These are phyloP conservation scores for Platichthys flesus DNA, from an alignment of 2,113 vertebrate species.

Conservation along the genomic window DNA sequence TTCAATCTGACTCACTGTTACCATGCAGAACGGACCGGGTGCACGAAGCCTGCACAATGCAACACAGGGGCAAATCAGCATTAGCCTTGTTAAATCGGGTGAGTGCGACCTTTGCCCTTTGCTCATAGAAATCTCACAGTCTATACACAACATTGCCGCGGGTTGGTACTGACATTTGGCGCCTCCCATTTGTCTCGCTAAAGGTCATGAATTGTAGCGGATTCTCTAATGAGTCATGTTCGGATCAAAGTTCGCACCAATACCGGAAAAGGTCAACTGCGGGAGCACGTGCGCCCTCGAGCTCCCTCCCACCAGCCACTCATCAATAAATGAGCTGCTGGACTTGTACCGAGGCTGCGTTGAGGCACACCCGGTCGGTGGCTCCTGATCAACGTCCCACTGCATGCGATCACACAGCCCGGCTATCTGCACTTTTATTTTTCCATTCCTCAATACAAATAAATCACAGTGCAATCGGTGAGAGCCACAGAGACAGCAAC, in stretches of 20 bases:
- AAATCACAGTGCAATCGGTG: background rate
- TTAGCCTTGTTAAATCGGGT: slow-evolving; percentile 33
- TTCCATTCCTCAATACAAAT: background rate
- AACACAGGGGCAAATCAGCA: slow-evolving; percentile 40
- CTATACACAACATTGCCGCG: slow-evolving; percentile 28
- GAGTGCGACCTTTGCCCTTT: slow-evolving; percentile 40
- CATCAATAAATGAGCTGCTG: slow-evolving; percentile 48
- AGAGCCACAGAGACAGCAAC: slow-evolving; percentile 6
- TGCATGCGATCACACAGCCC: background rate
- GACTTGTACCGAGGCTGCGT: background rate
- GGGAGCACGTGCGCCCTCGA: slow-evolving; percentile 25
- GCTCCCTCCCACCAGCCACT: slow-evolving; percentile 27
- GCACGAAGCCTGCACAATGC: background rate
- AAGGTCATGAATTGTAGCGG: slow-evolving; percentile 73
- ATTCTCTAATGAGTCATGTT: slow-evolving; percentile 66
- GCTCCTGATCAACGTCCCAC: background rate
- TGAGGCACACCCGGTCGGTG: background rate
- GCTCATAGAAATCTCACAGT: slow-evolving; percentile 26
- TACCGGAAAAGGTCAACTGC: slow-evolving; percentile 70
- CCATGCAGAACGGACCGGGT: slow-evolving; percentile 25
- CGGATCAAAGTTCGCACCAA: slow-evolving; percentile 71
- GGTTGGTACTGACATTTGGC: slow-evolving; percentile 71
- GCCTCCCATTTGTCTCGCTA: slow-evolving; percentile 67
- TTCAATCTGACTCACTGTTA: slow-evolving; percentile 39
- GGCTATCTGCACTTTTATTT: background rate